Conservation (phyloP, 2,888 invertebrate species). For the Flexamia atlantica region DNA sequence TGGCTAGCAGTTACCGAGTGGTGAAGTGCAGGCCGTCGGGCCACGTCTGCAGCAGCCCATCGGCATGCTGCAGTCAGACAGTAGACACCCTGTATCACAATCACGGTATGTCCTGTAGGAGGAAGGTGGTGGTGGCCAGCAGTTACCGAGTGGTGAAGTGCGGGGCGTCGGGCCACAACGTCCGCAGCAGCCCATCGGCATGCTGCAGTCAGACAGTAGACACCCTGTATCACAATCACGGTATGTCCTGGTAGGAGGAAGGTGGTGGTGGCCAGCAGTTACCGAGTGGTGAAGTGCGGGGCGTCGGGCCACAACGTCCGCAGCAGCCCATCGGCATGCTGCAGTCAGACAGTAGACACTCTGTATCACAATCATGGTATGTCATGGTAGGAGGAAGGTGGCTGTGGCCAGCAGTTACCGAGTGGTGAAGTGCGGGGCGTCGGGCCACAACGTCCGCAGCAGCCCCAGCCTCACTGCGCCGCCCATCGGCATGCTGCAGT, state of each 20-base stretch:
- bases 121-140: neutral
- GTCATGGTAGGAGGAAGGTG: conserved; percentile 73
- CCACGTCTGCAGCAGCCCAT: conserved; percentile 84
- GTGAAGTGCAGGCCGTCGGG: conserved; percentile 87
- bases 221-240: too few species aligned
- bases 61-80: conserved; percentile 83
- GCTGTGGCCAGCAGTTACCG: conserved; percentile 75
- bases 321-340: conserved; percentile 83
- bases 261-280: conserved; percentile 73
- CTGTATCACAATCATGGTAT: conserved; percentile 77
- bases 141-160: conserved; percentile 84
- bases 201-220: conserved; percentile 83
- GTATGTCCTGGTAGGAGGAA: conserved; percentile 79
- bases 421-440: conserved; percentile 86
- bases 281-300: conserved; percentile 85
- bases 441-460: conserved; percentile 85
- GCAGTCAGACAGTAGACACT: conserved; percentile 85
- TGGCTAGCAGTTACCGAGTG: conserved; percentile 78
- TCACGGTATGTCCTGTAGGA: conserved; percentile 77
- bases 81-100: conserved; percentile 83
- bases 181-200: conserved; percentile 84
- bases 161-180: conserved; percentile 87
- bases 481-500: conserved; percentile 83
- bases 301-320: conserved; percentile 87
- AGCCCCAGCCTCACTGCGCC: conserved; percentile 83